Base-by-base conservation (phyloP, 1,140 invertebrate genomes). In the Diprion similis region DNA sequence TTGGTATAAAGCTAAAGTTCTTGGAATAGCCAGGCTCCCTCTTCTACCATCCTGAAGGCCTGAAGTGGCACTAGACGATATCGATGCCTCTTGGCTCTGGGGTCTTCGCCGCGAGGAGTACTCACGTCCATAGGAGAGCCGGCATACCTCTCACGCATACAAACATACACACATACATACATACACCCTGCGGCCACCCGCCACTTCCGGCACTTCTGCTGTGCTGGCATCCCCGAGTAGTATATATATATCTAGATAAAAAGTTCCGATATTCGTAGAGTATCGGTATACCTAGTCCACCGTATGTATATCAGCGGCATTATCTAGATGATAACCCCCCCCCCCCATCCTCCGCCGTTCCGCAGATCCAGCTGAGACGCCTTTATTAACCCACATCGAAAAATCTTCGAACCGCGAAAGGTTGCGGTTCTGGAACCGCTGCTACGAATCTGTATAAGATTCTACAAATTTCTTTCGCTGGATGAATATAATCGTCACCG, bases 1-100 rank as follows among this genome's bases (percentile, higher is more conserved):
- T 59, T 59, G 51, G 51, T 17, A 37, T 37, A 17, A 59, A 59
- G 51, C 51, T 17, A 59, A 59, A 59, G 51, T 59, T 59, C 51
- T 59, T 59, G 51, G n/a, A 59, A 59, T 17, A 59, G 51, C 4
- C n/a, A 4, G 11, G 51, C n/a, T 17, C 51, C 51, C 51, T 8
- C 51, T 59, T 59, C 51, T 59, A 59, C 51, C 51, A 37, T 37
- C 24, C 24, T 37, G 24, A 37, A 37, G 24, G 24, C 11, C 51
- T 17, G 51, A 59, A 59, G 51, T 59, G 51, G 51, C 51, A 59
- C 51, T 59, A 59, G 51, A 17, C 51, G 51, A 59, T 59, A 59
- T 59, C 51, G 51, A 59, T 59, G 51, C 51, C 51, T 59, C 51
- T 59, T 59, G 51, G 51, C 51, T 59, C 51, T 59, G 6, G 51